These are phyloP conservation scores for Digitonthophagus gazella DNA, from an alignment of 2,888 invertebrate genomes.

Conservation along the genomic window DNA sequence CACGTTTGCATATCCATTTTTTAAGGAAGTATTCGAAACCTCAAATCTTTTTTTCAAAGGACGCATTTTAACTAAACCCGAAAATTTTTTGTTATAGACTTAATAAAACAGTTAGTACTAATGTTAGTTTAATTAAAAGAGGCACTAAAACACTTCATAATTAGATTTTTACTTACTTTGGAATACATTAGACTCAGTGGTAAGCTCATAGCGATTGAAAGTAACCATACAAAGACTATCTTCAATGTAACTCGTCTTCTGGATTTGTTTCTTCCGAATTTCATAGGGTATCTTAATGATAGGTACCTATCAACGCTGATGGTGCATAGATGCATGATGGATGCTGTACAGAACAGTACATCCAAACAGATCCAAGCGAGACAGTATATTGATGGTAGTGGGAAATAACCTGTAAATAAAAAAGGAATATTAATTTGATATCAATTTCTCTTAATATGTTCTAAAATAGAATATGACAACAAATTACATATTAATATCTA, in stretches of 20 bases:
- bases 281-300: conserved; percentile 89
- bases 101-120: too few species aligned
- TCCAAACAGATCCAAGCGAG: conserved; percentile 94
- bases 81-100: too few species aligned
- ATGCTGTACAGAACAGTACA: conserved; percentile 94
- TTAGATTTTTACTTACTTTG: conserved; percentile 59
- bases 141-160: neutral
- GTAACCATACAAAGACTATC: conserved; percentile 90
- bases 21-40: too few species aligned
- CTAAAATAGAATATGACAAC: too few species aligned
- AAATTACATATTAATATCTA: too few species aligned
- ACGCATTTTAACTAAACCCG: too few species aligned
- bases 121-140: too few species aligned
- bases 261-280: conserved; percentile 87
- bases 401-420: conserved; percentile 71
- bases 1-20: too few species aligned
- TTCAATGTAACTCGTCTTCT: conserved; percentile 81
- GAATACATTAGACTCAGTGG: conserved; percentile 88
- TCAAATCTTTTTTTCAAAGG: too few species aligned
- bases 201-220: conserved; percentile 88
- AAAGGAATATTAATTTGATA: too few species aligned
- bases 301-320: conserved; percentile 95
- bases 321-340: conserved; percentile 95
- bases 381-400: conserved; percentile 79
- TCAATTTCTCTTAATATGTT: too few species aligned